phyloP scores from a whole-genome alignment of 1,140 invertebrate species.

The Coptotermes formosanus region DNA sequence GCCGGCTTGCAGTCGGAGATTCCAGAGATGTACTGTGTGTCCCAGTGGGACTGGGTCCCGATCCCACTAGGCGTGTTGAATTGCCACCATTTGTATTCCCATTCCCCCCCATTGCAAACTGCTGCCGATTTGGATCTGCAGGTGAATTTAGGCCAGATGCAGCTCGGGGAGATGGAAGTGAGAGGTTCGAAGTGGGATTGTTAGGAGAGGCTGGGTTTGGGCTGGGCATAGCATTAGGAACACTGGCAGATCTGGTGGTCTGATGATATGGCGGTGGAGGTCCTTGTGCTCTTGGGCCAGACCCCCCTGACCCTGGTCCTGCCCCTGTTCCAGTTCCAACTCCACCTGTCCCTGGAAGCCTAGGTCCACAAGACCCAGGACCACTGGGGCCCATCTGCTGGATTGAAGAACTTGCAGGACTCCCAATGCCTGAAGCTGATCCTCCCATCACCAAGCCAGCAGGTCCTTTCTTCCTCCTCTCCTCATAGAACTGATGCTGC shows the following conservation, averaged over 20 bases:
- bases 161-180: conserved; percentile 66
- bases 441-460: conserved; percentile 45
- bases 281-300: conserved; percentile 67
- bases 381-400: conserved; percentile 36
- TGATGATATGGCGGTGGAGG: conserved; percentile 85
- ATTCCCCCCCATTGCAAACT: conserved; percentile 39
- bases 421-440: conserved; percentile 42
- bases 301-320: conserved; percentile 46
- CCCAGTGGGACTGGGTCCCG: conserved; percentile 62
- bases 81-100: conserved; percentile 20
- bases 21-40: conserved; percentile 49
- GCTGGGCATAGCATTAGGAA: conserved; percentile 74
- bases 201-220: conserved; percentile 69
- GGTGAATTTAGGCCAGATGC: conserved; percentile 70
- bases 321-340: conserved; percentile 36
- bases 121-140: conserved; percentile 56
- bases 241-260: conserved; percentile 77
- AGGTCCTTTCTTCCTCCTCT: conserved; percentile 51
- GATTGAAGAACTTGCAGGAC: conserved; percentile 37
- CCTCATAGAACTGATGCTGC: conserved; percentile 80
- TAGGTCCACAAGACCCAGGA: conserved; percentile 37
- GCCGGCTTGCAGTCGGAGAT: conserved; percentile 52
- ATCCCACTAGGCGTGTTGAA: conserved; percentile 44
- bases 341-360: conserved; percentile 45
- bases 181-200: conserved; percentile 68